Percentiles rank a stretch among this genome's conserved stretches.
phyloP scores from a whole-genome alignment of 2,797 vertebrate genomes.

The Pyrocephalus nanus region DNA sequence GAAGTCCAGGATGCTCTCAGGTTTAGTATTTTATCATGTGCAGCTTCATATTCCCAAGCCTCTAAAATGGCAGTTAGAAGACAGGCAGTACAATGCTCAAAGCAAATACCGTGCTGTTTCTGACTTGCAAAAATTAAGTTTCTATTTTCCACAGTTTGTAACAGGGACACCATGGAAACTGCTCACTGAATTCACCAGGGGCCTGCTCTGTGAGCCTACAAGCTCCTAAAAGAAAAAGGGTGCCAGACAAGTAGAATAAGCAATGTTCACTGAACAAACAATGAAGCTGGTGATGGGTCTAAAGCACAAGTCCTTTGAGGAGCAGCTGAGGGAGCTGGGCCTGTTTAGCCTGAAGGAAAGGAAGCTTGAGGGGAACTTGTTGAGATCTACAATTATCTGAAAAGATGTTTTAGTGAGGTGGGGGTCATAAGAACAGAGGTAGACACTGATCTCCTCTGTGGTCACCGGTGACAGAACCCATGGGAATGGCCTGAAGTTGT shows the following conservation, averaged over 20 bases:
- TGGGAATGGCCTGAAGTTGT: too few species aligned
- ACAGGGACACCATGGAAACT: accelerated
- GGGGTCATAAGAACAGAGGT: too few species aligned
- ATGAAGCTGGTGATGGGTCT: not conserved
- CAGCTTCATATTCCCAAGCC: not conserved
- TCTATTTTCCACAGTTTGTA: not conserved
- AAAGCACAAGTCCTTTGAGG: not conserved
- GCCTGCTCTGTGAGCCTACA: not conserved
- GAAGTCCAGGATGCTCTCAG: not conserved
- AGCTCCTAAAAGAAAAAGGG: not conserved
- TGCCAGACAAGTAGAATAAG: not conserved
- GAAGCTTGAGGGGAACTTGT: not conserved
- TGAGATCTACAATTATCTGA: not conserved
- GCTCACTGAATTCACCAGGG: not conserved
- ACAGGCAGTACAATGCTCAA: not conserved
- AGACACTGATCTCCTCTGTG: too few species aligned
- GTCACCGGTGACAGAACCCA: too few species aligned
- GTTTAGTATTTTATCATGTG: not conserved
- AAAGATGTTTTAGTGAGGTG: not conserved
- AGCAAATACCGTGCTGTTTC: not conserved
- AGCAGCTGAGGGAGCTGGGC: not conserved
- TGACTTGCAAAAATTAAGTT: not conserved
- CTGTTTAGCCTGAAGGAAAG: not conserved
- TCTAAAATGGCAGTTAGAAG: not conserved
- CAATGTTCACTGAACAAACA: not conserved